Evolutionary conservation across 1,140 invertebrate genomes (phyloP), one percentile per base, ranked within the genome.

Genomic region (Eurosta solidaginis): DNA sequence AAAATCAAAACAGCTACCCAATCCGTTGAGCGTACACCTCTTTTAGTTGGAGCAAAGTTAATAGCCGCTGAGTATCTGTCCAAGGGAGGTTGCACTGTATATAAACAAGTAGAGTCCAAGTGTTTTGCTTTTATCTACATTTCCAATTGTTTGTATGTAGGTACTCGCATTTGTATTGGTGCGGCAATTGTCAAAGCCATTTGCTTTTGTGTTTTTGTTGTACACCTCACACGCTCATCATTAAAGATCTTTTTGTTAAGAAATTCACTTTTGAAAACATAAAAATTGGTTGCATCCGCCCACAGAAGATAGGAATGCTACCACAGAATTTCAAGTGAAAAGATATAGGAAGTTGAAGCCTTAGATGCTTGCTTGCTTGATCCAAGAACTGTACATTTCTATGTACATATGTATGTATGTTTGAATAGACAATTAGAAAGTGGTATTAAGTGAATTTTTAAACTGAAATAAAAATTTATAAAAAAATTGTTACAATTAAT

Each of bases 211-310:
- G n/a, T 40, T 3, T 54, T 54, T 7, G 29, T 68, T 68, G 33
- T 20, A 29, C 59, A 68, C 40, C 59, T 68, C 59, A 68, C 59
- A 68, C 59, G 59, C 33, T 68, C 59, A 68, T 68, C 59, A 40
- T 68, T 40, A 40, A 68, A 42, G 17, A 68, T 68, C 59, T 33
- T 68, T 68, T 68, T 68, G 59, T 68, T 40, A 36, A 10, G n/a
- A 14, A 68, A 40, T 68, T 68, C 59, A 68, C 22, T 40, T 68
- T 68, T 20, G 59, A 40, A 68, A 33, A n/a, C 33, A 63, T 40
- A 68, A 42, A 42, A 68, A 22, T n/a, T 2, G n/a, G 12, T 20
- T 68, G 59, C 59, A 68, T 68, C 59, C 59, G 59, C 59, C 59
- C 36, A 40, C 4, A 22, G 59, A 68, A 20, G 59, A 40, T 40